Base-by-base conservation (phyloP, 2,888 invertebrate species). In the Erebia epiphron region DNA sequence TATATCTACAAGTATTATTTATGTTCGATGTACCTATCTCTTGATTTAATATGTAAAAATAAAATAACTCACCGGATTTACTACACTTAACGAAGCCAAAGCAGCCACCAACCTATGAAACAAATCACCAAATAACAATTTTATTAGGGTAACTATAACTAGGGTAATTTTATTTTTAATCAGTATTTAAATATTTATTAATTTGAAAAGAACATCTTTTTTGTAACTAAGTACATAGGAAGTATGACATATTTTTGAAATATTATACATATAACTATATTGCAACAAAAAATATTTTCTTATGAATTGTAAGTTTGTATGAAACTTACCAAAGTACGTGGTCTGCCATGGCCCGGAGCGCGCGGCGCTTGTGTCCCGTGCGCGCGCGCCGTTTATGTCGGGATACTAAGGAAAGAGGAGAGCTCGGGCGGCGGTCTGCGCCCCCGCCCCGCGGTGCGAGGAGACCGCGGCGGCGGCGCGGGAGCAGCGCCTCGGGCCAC, bases 371-470 rank as follows among this genome's bases (percentile, higher is more conserved):
- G 83, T 83, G 81, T 92, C 91, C 91, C 90, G 92, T 91, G 92
- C 92, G 92, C 92, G 92, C 92, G 91, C 91, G 91, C 91, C 83
- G 92, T 90, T 86, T 83, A 85, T 87, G 88, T 87, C 91, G 92
- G 92, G 93, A 92, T 88, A 92, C 92, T 92, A 91, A 88, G 91
- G 90, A 88, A 84, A 81, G 89, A 85, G 87, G 88, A 87, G 88
- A 78, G 86, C 78, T 85, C 86, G 86, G 87, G 84, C 86, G 83
- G 85, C 83, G 80, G 85, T 74, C 79, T 76, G 84, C 78, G 82
- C 90, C 87, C 89, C 89, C 87, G 84, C 88, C 86, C 86, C 87
- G 82, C 84, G 62, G 82, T 84, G 62, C 60, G 50, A 41, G 61
- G 62, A 54, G 68, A 72, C 35, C 35, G 35, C 64, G 70, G 72